Evolutionary conservation across 2,113 vertebrate genomes (phyloP), one percentile per base, ranked within the genome.

Genomic region (Arothron firmamentum): DNA sequence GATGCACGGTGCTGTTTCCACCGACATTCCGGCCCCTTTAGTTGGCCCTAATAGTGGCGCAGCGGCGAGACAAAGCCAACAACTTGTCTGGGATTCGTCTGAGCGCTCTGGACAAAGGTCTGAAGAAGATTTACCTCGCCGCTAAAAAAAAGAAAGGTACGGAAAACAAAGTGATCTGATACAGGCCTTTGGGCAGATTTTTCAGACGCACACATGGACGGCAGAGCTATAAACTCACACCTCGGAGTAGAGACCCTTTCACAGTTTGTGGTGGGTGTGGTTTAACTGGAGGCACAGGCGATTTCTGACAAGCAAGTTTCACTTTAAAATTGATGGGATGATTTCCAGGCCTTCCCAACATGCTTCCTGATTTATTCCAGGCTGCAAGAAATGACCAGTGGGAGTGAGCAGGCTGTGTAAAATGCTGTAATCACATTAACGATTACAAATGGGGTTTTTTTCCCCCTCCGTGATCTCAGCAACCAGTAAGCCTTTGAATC

Each of bases 11-110:
- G 3, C 21, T 23, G 21, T 23, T 23, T 23, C 21, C 21, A 23
- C 21, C 21, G 21, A 23, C 5, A 5, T 18, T 49, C 25, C 50
- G 74, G 68, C 83, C 28, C 17, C 68, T 59, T 56, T 83, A 97
- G 94, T 42, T 96, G 83, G 95, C 94, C 23, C 86, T 97, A 74
- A 88, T 95, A 42, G 90, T 98, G 76, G 91, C 95, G 21, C 95
- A 97, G 86, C 92, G 92, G 56, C 84, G 94, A 52, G 93, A 95
- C 81, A 81, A 72, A 23, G 81, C 82, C 74, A 94, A 94, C 88
- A 92, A 87, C 46, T 78, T 96, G 66, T 95, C 95, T 65, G 94
- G 93, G 74, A 93, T 98, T 85, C 88, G 85, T 28, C 88, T 96
- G 18, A 85, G 83, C 7, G 93, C 94, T 73, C 89, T 98, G 69